Evolutionary conservation across 2,797 vertebrate species (phyloP), one percentile per base, ranked within the genome.

Genomic region (Hydrolagus colliei): DNA sequence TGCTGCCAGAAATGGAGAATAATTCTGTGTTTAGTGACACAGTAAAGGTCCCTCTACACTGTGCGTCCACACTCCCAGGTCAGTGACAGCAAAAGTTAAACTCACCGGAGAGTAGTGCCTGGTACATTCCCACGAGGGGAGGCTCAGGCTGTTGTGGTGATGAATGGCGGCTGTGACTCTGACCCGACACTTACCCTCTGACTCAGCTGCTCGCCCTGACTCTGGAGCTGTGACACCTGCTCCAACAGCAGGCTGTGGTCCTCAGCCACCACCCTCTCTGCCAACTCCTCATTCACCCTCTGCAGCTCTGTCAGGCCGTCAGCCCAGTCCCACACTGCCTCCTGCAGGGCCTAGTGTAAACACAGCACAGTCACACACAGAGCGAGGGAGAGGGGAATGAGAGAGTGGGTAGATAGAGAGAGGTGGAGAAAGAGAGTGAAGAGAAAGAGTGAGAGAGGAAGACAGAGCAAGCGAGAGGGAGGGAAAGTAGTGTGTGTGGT

Each of bases 151-250:
- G 41, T 52, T 52, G 41, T 52, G 41, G 41, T 52, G 41, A 52
- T 52, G 41, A 52, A 52, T 52, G 41, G 41, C 6, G 41, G 41
- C 35, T 61, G 27, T 79, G 8, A 18, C 5, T n/a, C 18, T 20
- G 27, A 73, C 72, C 2, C 6, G 41, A 52, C 41, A 91, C 94
- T 93, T 67, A 99, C 98, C 91, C 95, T 91, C 2, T 96, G 87
- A 88, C 96, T 97, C 63, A 98, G 96, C 89, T 98, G 97, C 90
- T 97, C 97, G 97, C 98, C 98, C 89, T 98, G 97, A 86, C 93
- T 88, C 93, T 95, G 94, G 88, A 98, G 88, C 86, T 94, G 93
- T 62, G 95, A 95, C 67, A 95, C 94, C 89, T 96, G 96, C 88
- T 98, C 95, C 90, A 94, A 90, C 85, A 98, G 91, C 88, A 97